Conservation (phyloP, 2,888 invertebrate genomes). For the Kryphioiulus occultus region DNA sequence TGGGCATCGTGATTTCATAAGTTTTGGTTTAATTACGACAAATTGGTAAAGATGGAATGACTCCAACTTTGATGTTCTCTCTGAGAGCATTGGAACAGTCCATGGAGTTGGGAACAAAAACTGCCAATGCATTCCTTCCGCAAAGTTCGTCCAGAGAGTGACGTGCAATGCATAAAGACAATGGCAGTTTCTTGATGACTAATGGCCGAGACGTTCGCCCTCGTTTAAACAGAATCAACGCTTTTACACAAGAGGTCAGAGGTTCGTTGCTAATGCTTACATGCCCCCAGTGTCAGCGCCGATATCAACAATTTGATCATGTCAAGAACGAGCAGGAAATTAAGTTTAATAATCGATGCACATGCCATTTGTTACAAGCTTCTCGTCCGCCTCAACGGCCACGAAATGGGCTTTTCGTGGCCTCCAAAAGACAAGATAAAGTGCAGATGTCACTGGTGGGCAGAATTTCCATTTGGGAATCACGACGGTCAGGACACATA, state of each 20-base stretch:
- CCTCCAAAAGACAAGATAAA: neutral
- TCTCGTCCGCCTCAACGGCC: neutral
- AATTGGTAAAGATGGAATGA: too few relatives aligned
- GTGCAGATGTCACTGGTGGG: neutral
- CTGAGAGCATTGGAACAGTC: too few relatives aligned
- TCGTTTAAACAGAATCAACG: slow-evolving; percentile 5
- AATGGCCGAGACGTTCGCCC: neutral
- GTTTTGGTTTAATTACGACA: too few relatives aligned
- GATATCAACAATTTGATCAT: slow-evolving; percentile 5
- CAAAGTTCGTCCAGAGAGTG: neutral
- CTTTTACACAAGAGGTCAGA: neutral
- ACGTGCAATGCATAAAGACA: neutral
- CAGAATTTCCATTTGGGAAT: neutral
- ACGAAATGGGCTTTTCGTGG: slow-evolving; percentile 5
- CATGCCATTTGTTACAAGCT: neutral
- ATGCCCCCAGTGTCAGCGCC: neutral
- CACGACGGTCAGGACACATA: neutral
- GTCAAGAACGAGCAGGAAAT: slow-evolving; percentile 5
- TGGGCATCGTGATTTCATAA: too few relatives aligned
- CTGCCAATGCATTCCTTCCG: neutral
- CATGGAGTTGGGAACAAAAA: neutral
- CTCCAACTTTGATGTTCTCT: too few relatives aligned
- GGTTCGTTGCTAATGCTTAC: neutral
- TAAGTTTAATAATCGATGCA: slow-evolving; percentile 5
- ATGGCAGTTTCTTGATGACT: neutral